A percentile compares a stretch with the other conserved stretches of the same genome.
Evolutionary conservation across 2,113 vertebrate genomes (phyloP).

Genomic region (Chrysochloris asiatica): DNA sequence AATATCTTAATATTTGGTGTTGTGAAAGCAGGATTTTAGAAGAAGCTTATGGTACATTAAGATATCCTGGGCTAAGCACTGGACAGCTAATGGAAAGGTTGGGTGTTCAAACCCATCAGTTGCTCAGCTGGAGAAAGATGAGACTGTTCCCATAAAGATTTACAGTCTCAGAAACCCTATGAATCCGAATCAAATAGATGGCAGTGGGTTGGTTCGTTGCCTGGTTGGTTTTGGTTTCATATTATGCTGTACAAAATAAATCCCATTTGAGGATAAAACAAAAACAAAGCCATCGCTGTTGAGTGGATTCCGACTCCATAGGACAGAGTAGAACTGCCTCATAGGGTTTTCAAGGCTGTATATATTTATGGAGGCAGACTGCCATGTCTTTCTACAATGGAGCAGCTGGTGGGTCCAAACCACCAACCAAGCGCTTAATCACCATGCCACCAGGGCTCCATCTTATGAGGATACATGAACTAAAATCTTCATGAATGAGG

Average conservation of each 20-base stretch:
- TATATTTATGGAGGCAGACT: not conserved
- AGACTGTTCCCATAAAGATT: too few species aligned
- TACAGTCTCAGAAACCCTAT: too few species aligned
- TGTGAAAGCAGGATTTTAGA: not conserved
- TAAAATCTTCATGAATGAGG: conserved; percentile 39
- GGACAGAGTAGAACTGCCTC: not conserved
- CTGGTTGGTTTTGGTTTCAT: too few species aligned
- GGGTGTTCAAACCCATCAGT: too few species aligned
- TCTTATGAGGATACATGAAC: not conserved
- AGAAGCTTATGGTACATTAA: not conserved
- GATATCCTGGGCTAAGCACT: too few species aligned
- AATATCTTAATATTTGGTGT: not conserved
- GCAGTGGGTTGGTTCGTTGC: too few species aligned
- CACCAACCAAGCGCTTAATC: not conserved
- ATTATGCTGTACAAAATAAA: too few species aligned
- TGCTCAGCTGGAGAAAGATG: too few species aligned
- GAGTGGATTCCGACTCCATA: not conserved
- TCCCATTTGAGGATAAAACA: too few species aligned
- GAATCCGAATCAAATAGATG: too few species aligned
- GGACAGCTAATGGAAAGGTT: too few species aligned
- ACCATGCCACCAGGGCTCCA: not conserved
- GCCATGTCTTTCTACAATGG: not conserved
- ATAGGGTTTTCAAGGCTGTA: not conserved
- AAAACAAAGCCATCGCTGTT: not conserved
- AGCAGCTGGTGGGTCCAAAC: not conserved